Evolutionary conservation across 2,888 invertebrate genomes (phyloP), one percentile per base, ranked within the genome.

Genomic region (Gastracanthus pulcherrimus): DNA sequence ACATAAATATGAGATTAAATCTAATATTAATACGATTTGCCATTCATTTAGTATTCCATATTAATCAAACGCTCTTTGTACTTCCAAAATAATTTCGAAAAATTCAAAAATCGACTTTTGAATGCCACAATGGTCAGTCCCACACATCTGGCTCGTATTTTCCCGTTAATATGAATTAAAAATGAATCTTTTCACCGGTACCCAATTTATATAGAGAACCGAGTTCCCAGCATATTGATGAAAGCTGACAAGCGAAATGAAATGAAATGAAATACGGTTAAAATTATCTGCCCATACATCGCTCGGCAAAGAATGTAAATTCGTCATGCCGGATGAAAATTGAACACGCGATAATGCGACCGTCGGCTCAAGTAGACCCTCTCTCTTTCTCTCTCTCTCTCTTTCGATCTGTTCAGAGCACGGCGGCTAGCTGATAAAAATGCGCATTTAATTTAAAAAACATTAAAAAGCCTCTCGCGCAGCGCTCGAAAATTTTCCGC

Each of bases 361-460:
- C n/a, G 29, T 34, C 41, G 55, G n/a, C 34, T 23, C 34, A 34
- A 48, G 31, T 48, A 4, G 0, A 26, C 11, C 58, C 16, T 31
- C 3, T 29, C 36, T 29, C 38, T 38, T 29, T 41, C 41, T 41
- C 58, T 58, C 38, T n/a, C 38, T n/a, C n/a, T n/a, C n/a, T n/a
- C n/a, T n/a, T n/a, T n/a, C 58, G 60, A 60, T 41, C 26, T 38
- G 55, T 55, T n/a, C 51, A 16, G 75, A 16, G 23, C 5, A 26
- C 7, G 31, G 62, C n/a, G 6, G 23, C 13, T 9, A 3, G 26
- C 64, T 71, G 58, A 45, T 79, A 72, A 79, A 79, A 79, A 79
- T 79, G 79, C 79, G 79, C 79, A 79, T 79, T 74, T 74, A 66
- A 79, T 79, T 79, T 79, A 26, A 60, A 71, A 74, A 77, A 62